These are phyloP conservation scores for Myotis daubentonii DNA, from an alignment of 2,797 vertebrate genomes.

Conservation along the genomic window DNA sequence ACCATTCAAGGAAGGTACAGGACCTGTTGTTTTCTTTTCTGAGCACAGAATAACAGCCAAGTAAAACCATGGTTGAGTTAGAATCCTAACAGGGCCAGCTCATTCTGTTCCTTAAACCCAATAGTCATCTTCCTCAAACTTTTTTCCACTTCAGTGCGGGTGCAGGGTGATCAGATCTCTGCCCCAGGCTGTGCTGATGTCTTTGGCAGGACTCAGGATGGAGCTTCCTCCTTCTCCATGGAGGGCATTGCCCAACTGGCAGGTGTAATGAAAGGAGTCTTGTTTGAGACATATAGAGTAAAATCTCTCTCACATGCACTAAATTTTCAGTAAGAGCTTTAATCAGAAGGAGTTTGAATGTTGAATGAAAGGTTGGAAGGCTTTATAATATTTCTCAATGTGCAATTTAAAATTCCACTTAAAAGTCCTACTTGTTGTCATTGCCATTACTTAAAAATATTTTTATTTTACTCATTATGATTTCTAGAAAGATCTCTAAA, in stretches of 20 bases:
- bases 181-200: background rate
- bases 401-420: background rate
- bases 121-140: background rate
- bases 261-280: constrained; percentile 62
- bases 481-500: background rate
- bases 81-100: background rate
- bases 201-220: constrained; percentile 4
- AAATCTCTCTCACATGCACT: background rate
- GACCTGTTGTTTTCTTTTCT: background rate
- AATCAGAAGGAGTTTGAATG: background rate
- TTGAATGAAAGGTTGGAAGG: background rate
- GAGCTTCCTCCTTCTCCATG: background rate
- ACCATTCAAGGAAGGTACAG: background rate
- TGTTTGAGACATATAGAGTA: constrained; percentile 41
- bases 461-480: background rate
- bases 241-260: background rate
- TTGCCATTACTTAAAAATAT: background rate
- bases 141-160: background rate
- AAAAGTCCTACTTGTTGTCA: background rate
- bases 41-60: background rate
- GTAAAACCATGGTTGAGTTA: background rate
- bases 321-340: background rate
- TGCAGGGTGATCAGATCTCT: background rate
- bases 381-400: background rate
- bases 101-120: background rate